These are phyloP conservation scores for Tuberolachnus salignus DNA, from an alignment of 2,888 invertebrate species.

Conservation along the genomic window DNA sequence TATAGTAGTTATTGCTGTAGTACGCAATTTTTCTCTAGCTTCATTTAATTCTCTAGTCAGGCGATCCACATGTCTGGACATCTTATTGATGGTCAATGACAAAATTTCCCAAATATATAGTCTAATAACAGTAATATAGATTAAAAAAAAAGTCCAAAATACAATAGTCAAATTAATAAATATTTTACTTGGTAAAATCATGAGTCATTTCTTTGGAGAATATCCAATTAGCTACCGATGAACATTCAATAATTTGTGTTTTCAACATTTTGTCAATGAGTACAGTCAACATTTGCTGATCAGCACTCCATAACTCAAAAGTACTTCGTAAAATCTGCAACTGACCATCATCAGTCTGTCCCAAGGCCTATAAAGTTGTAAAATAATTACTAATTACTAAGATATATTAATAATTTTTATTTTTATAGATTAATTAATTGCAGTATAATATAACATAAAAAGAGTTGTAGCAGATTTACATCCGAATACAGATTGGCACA, in stretches of 20 bases:
- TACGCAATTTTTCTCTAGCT: conserved; percentile 83
- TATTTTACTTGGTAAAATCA: conserved; percentile 77
- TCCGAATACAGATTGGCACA: no score
- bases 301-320: conserved; percentile 93
- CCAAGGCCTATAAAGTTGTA: conserved; percentile 72
- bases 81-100: conserved; percentile 93
- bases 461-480: no score
- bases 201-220: conserved; percentile 92
- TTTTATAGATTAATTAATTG: no score
- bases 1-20: conserved; percentile 81
- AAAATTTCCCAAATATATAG: conserved; percentile 96
- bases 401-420: no score
- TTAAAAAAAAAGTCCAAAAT: not conserved
- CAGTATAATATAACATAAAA: no score
- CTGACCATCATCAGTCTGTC: conserved; percentile 94
- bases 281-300: conserved; percentile 96
- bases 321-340: conserved; percentile 90
- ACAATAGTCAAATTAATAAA: not conserved
- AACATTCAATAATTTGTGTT: conserved; percentile 95
- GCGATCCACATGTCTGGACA: conserved; percentile 87
- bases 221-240: conserved; percentile 96
- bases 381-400: no score
- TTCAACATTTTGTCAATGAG: conserved; percentile 96
- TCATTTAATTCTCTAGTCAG: conserved; percentile 76
- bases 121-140: conserved; percentile 64